Evolutionary conservation across 2,797 vertebrate genomes (phyloP).

Genomic region (Eptatretus atami): DNA sequence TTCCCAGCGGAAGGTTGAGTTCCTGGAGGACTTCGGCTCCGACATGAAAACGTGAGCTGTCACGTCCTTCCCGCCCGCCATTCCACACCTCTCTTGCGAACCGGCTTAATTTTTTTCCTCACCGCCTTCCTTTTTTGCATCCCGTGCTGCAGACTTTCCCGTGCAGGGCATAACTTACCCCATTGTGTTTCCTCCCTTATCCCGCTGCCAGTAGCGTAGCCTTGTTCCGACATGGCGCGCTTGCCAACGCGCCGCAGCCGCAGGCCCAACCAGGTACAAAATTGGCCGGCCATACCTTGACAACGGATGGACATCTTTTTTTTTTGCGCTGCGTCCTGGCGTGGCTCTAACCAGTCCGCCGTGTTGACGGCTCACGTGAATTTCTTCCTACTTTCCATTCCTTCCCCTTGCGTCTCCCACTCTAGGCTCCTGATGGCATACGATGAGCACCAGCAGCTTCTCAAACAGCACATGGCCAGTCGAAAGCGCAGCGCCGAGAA

Average conservation of each 20-base stretch:
- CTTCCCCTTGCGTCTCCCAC: not conserved
- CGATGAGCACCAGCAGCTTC: conserved; percentile 49
- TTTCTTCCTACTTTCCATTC: not conserved
- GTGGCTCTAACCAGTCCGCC: not conserved
- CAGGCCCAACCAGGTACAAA: conserved; percentile 4
- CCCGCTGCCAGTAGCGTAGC: conserved; percentile 1
- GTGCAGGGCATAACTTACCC: not conserved
- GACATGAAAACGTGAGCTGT: conserved; percentile 51
- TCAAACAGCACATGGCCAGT: conserved; percentile 39
- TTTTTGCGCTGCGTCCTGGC: not conserved
- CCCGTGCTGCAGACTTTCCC: not conserved
- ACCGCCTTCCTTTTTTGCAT: no score
- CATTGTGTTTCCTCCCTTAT: conserved; percentile 4
- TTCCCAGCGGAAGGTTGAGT: conserved; percentile 82
- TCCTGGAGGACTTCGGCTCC: conserved; percentile 80
- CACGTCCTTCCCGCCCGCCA: not conserved
- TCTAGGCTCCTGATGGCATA: conserved; percentile 47
- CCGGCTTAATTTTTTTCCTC: not conserved
- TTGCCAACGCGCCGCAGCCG: not conserved
- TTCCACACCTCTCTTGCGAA: no score
- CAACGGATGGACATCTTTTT: conserved; percentile 4
- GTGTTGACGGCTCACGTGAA: not conserved
- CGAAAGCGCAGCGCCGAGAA: conserved; percentile 67
- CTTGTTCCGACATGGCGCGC: conserved; percentile 1
- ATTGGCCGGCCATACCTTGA: not conserved